Evolutionary conservation across 2,888 invertebrate species (phyloP), one percentile per base, ranked within the genome.

Genomic region (Diplolepis rosae): DNA sequence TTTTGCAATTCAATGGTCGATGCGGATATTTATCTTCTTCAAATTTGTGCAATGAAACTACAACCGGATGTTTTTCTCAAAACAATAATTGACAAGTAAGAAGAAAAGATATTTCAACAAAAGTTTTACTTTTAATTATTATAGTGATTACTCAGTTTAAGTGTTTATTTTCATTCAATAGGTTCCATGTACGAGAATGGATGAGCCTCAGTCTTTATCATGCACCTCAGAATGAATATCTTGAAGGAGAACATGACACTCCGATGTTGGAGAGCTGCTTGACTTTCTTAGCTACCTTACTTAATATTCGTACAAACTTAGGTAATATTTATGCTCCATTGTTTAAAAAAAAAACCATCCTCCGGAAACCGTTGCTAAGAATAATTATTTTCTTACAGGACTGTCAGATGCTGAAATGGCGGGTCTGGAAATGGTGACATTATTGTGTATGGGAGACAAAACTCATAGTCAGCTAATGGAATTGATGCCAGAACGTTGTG

Each of bases 1-100:
- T 98, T 99, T 90, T 98, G 98, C 90, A 98, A 98, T 90, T 98
- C 98, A 11, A 98, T 98, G 96, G 96, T 98, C 11, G 98, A 99
- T 89, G 96, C 98, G 86, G 99, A 99, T 90, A 91, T 99, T 78
- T 98, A 96, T 90, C 93, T 98, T 84, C 91, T 98, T 80, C 98
- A 99, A 92, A 93, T 98, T 66, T 97, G 97, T 89, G 96, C 96
- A 39, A 95, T 96, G 22, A 94, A 95, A 86, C 91, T 98, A 72
- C 95, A 95, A 68, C 93, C 96, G 0, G 95, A 96, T 83, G 93
- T 94, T 82, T 98, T 95, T 85, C 89, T 98, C 48, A 93, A 94
- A 79, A 95, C 95, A 83, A 93, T 97, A 39, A 93, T 98, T 72
- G 96, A 98, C 83, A 94, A 96, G 94, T 96, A 87, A 79, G 72